These are phyloP conservation scores for Phalacrocorax pelagicus DNA, from an alignment of 2,113 vertebrate species.

Conservation along the genomic window DNA sequence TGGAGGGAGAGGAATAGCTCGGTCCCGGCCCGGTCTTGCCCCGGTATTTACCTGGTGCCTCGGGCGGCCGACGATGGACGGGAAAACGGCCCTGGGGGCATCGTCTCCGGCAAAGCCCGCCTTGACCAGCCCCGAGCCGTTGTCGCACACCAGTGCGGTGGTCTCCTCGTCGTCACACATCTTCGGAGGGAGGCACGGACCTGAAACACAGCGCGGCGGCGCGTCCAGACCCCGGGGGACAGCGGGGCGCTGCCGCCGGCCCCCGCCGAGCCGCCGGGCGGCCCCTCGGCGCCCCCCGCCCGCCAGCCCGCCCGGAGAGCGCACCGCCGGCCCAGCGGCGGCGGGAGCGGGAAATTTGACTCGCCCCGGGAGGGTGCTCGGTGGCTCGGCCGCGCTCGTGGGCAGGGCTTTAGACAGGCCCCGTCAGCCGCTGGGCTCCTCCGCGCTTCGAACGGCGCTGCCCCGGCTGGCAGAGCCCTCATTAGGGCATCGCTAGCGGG, in stretches of 20 bases:
- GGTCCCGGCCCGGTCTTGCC: not conserved
- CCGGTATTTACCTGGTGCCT: conserved; percentile 88
- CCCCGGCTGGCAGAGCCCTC: too few relatives aligned
- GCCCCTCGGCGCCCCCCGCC: not conserved
- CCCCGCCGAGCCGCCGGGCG: not conserved
- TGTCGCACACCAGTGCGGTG: conserved; percentile 98
- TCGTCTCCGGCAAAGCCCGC: conserved; percentile 98
- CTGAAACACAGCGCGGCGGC: conserved; percentile 35
- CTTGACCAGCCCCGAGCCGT: conserved; percentile 97
- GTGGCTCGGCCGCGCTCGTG: too few relatives aligned
- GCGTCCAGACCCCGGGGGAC: not conserved
- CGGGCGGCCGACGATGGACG: conserved; percentile 97
- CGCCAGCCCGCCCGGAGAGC: too few relatives aligned
- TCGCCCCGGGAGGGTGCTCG: too few relatives aligned
- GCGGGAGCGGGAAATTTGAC: too few relatives aligned
- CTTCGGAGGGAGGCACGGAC: conserved; percentile 26
- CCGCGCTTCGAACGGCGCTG: too few relatives aligned
- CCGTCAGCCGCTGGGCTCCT: too few relatives aligned
- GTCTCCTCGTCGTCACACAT: conserved; percentile 99
- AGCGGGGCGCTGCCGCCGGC: not conserved
- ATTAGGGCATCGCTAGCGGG: too few relatives aligned
- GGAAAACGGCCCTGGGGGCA: conserved; percentile 96
- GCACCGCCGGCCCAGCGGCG: too few relatives aligned
- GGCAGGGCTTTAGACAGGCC: too few relatives aligned
- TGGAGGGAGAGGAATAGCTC: not conserved